Base-by-base conservation (phyloP, 2,113 vertebrate genomes). In the Arothron firmamentum region DNA sequence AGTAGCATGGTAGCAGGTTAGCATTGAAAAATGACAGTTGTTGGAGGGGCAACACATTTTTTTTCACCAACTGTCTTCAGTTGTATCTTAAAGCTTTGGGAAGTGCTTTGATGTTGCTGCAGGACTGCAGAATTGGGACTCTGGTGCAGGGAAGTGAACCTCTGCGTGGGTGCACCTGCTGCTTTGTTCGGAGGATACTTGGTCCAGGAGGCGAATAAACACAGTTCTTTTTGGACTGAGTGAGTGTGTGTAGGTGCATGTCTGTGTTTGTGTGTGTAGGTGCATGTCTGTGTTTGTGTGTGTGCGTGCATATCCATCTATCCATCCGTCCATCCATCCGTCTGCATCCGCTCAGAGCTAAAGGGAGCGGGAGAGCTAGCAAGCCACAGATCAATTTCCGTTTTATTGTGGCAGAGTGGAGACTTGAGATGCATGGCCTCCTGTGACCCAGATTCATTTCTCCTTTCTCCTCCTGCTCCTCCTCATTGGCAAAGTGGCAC, bases 391-490 rank as follows among this genome's bases (percentile, higher is more conserved):
- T 87, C 75, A 81, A 87, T 87, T 88, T 87, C 75, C 74, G 81
- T 80, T 84, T 87, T 70, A 86, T 80, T 87, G 79, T 88, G 82
- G 72, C 67, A n/a, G 74, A 77, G 70, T 61, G 75, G 72, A 72
- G 86, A 90, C 79, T 90, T 90, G 88, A 88, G 83, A 91, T 90
- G 82, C 90, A 89, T 84, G 87, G 88, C 88, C 88, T 82, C 84
- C 83, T 81, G 87, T 88, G 89, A 89, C 89, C 89, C 87, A 90
- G 88, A 90, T 90, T 85, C 84, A 86, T 79, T 73, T 65, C 79
- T 82, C 72, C 69, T 80, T 81, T 79, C 75, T 85, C 58, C 62
- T 67, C 51, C 69, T 66, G 72, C 80, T 81, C 65, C 73, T 85
- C 59, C 67, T 87, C 75, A 64, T 71, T 84, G 82, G 85, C 80